These are phyloP conservation scores for Scaptomyza flava DNA, from an alignment of 2,888 invertebrate species.

Conservation along the genomic window DNA sequence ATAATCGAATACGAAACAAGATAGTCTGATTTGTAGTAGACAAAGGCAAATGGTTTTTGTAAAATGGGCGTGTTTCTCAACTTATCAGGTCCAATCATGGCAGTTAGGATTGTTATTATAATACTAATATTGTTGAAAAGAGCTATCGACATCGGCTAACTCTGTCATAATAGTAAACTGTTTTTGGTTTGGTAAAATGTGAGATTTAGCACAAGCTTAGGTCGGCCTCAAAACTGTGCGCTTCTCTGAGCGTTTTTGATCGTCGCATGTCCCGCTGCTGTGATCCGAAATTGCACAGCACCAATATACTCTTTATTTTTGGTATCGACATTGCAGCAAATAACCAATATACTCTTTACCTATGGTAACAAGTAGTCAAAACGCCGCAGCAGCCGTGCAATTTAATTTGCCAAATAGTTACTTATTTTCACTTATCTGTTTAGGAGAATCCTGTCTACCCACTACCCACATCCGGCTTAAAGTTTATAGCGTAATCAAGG, in stretches of 20 bases:
- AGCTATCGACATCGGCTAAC: too few relatives aligned
- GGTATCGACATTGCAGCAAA: too few relatives aligned
- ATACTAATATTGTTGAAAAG: too few relatives aligned
- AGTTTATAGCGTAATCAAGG: conserved; percentile 60
- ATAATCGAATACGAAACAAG: too few relatives aligned
- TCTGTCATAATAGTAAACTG: too few relatives aligned
- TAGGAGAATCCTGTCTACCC: neutral
- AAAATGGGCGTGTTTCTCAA: too few relatives aligned
- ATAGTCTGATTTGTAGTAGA: conserved; percentile 19
- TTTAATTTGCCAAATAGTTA: conserved; percentile 60
- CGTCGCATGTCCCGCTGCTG: conserved; percentile 76
- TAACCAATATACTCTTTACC: too few relatives aligned
- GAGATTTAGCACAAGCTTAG: conserved; percentile 58
- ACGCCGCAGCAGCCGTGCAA: conserved; percentile 30
- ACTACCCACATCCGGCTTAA: conserved; percentile 7
- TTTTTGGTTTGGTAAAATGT: conserved; percentile 39
- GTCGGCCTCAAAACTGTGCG: conserved; percentile 66
- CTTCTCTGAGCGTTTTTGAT: conserved; percentile 63
- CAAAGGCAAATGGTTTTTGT: neutral
- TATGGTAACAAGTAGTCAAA: too few relatives aligned
- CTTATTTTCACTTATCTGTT: conserved; percentile 23
- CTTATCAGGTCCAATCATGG: too few relatives aligned
- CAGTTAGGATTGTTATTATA: too few relatives aligned
- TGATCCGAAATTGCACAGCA: conserved; percentile 33
- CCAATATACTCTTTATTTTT: too few relatives aligned